A percentile compares a stretch with the other conserved stretches of the same genome.
Evolutionary conservation across 1,140 invertebrate species (phyloP).

Genomic region (Dendroctonus ponderosae): DNA sequence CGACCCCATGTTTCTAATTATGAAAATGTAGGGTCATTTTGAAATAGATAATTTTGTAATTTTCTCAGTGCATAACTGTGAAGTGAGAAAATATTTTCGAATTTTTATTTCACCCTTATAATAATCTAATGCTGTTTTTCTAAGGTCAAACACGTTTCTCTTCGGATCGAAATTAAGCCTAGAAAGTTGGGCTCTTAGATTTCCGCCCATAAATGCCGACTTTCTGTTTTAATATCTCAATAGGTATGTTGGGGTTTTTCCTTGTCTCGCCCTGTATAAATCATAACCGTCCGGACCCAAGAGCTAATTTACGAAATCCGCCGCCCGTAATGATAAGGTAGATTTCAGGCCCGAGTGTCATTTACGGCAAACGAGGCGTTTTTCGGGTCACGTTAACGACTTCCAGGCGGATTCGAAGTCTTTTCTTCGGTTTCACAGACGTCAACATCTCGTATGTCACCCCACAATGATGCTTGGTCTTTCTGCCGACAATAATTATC

Average conservation of each 20-base stretch:
- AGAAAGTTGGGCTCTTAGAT: no score
- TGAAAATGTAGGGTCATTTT: no score
- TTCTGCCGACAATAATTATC: neutral
- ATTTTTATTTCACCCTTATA: no score
- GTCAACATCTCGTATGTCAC: slow-evolving; percentile 27
- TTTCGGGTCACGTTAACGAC: slow-evolving; percentile 18
- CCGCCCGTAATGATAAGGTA: slow-evolving; percentile 20
- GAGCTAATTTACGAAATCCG: slow-evolving; percentile 14
- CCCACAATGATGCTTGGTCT: slow-evolving; percentile 12
- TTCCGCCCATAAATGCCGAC: no score
- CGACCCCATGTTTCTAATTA: no score
- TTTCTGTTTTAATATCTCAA: no score
- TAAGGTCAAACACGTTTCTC: no score
- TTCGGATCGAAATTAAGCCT: no score
- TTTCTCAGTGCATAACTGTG: no score
- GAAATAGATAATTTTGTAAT: no score
- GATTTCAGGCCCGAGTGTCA: slow-evolving; percentile 13
- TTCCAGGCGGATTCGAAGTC: slow-evolving; percentile 17
- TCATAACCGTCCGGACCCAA: slow-evolving; percentile 10
- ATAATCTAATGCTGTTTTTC: no score
- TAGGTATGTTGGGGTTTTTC: neutral
- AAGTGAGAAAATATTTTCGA: no score
- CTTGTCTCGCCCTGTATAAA: slow-evolving; percentile 1
- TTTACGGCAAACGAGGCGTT: slow-evolving; percentile 25
- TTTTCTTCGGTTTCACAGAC: slow-evolving; percentile 16